Percentiles rank a stretch among this genome's conserved stretches.
phyloP scores from a whole-genome alignment of 1,140 invertebrate species.

The Parasteatoda tepidariorum region DNA sequence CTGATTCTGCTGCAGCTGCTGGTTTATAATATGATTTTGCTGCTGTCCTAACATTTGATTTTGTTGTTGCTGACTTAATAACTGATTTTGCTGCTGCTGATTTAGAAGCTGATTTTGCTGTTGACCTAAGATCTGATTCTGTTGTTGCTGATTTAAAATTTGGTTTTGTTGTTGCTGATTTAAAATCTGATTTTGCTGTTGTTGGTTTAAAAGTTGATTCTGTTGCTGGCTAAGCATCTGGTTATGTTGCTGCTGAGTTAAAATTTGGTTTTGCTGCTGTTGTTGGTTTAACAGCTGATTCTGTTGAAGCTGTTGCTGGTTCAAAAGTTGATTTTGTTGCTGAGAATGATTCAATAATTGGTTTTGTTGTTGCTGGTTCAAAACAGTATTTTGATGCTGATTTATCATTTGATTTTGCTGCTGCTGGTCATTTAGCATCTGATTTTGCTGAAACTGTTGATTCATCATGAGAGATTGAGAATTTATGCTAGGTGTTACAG shows the following conservation, averaged over 20 bases:
- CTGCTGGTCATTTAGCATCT: background rate
- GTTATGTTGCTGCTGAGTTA: conserved; percentile 15
- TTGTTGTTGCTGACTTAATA: background rate
- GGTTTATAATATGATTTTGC: background rate
- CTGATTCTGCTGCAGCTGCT: background rate
- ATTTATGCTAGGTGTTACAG: conserved; percentile 4
- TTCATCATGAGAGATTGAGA: conserved; percentile 5
- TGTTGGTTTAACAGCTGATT: background rate
- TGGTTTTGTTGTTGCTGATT: background rate
- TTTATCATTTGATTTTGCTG: conserved; percentile 17
- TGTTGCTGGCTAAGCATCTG: conserved; percentile 11
- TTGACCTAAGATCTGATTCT: conserved; percentile 13
- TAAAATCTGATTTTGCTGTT: background rate
- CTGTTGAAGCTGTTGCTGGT: conserved; percentile 15
- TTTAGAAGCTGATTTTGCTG: background rate
- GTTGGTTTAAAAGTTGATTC: background rate
- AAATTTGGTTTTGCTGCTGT: background rate
- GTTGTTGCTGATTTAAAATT: background rate
- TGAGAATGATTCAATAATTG: background rate
- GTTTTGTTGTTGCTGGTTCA: conserved; percentile 4
- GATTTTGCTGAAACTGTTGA: conserved; percentile 13
- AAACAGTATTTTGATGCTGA: background rate
- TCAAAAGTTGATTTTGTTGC: background rate
- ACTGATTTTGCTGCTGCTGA: background rate
- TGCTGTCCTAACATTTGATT: background rate